Percentiles rank a stretch among this genome's conserved stretches.
These are phyloP conservation scores for Chromobotia macracanthus DNA, from an alignment of 2,797 vertebrate species.

Conservation along the genomic window DNA sequence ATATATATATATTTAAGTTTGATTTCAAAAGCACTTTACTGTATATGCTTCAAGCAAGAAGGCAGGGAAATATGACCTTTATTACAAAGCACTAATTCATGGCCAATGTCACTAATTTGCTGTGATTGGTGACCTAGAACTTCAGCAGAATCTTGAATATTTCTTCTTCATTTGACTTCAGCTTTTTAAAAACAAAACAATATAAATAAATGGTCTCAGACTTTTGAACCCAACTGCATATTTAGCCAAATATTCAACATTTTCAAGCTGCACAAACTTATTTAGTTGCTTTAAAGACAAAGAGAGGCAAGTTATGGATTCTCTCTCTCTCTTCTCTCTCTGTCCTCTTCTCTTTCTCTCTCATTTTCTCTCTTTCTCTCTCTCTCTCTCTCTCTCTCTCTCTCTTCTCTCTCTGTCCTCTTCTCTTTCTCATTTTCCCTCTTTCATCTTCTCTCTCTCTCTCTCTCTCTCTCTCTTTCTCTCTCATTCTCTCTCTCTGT, in stretches of 20 bases:
- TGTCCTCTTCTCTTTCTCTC: no score
- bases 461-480: no score
- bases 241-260: neutral
- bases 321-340: slow-evolving; percentile 46
- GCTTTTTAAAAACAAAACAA: no score
- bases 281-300: slow-evolving; percentile 17
- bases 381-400: no score
- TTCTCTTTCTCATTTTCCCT: slow-evolving; percentile 47
- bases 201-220: neutral
- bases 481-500: no score
- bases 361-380: no score
- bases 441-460: neutral
- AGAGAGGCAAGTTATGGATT: slow-evolving; percentile 30
- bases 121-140: neutral
- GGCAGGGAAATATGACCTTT: neutral
- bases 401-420: no score
- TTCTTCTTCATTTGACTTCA: neutral
- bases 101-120: slow-evolving; percentile 1
- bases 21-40: neutral
- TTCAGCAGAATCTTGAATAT: neutral
- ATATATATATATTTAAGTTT: neutral
- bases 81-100: neutral
- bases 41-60: neutral
- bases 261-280: slow-evolving; percentile 21
- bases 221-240: neutral